Base-by-base conservation (phyloP, 2,888 invertebrate species). In the Troides oblongomaculatus region DNA sequence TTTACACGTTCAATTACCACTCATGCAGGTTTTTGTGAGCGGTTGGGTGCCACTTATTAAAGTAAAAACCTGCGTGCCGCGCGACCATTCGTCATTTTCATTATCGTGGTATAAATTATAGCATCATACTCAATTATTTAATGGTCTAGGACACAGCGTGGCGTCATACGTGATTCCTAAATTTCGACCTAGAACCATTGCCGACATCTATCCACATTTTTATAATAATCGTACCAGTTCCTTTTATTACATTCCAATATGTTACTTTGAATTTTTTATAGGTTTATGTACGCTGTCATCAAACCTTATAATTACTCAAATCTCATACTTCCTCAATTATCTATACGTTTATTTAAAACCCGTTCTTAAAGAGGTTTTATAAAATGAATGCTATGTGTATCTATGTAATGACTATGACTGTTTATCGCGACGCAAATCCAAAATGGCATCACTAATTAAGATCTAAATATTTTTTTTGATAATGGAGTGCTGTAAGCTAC, bases 91-190 rank as follows among this genome's bases (percentile, higher is more conserved):
- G 81, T 90, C 88, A 89, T 84, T 86, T 88, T 88, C 86, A 88
- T 87, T 91, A 88, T 86, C 84, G 84, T 85, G 80, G 84, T 85
- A 86, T 87, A 88, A 89, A 88, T 88, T 90, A 89, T 88, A 85
- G 84, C 81, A 84, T 86, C 81, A 84, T 85, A 86, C 82, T 84
- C 83, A 86, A 85, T 87, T 87, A 85, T 83, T 84, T 83, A 84
- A 82, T 78, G 81, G 81, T 81, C 77, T 78, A 76, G 78, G 79
- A 83, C 80, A 84, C 76, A 76, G 79, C 72, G 77, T 71, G 68
- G 76, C 74, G 73, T 74, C 73, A 78, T 85, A 82, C 88, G 88
- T 89, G 88, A 85, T 89, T 84, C 81, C 81, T 82, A 83, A 81
- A 83, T 79, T 79, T 81, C 79, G 77, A 81, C 79, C 77, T 77